These are phyloP conservation scores for Epiblema foenella DNA, from an alignment of 2,888 invertebrate genomes.

Conservation along the genomic window DNA sequence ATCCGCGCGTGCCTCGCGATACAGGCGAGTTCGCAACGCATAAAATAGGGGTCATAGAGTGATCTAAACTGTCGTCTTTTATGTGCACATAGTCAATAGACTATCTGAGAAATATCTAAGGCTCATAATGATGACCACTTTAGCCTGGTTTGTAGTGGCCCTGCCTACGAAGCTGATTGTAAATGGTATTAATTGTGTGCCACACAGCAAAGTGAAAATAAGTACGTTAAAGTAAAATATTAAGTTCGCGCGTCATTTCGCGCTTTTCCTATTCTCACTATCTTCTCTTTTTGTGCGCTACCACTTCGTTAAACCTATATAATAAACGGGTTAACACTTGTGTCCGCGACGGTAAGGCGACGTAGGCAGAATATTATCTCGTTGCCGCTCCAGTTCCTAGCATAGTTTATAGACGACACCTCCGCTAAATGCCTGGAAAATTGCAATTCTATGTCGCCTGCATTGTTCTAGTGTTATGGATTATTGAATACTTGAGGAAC, in stretches of 20 bases:
- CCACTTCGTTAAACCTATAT: background rate
- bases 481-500: background rate
- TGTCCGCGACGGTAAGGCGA: conserved; percentile 13
- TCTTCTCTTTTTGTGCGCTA: background rate
- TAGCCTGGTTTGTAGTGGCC: too few species aligned
- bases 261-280: too few species aligned
- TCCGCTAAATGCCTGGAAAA: conserved; percentile 32
- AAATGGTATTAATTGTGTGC: too few species aligned
- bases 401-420: conserved; percentile 36
- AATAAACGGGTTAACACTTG: conserved; percentile 12
- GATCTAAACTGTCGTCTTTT: too few species aligned
- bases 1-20: conserved; percentile 26
- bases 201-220: too few species aligned
- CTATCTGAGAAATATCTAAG: too few species aligned
- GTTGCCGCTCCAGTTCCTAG: conserved; percentile 32
- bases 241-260: too few species aligned
- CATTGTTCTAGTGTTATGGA: conserved; percentile 4
- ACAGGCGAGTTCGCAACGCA: conserved; percentile 27
- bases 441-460: conserved; percentile 8
- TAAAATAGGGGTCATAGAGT: background rate
- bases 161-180: too few species aligned
- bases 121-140: too few species aligned
- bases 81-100: too few species aligned
- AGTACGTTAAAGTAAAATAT: too few species aligned
- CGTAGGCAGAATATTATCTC: conserved; percentile 40